Evolutionary conservation across 2,113 vertebrate species (phyloP).

Genomic region (Osmerus eperlanus): DNA sequence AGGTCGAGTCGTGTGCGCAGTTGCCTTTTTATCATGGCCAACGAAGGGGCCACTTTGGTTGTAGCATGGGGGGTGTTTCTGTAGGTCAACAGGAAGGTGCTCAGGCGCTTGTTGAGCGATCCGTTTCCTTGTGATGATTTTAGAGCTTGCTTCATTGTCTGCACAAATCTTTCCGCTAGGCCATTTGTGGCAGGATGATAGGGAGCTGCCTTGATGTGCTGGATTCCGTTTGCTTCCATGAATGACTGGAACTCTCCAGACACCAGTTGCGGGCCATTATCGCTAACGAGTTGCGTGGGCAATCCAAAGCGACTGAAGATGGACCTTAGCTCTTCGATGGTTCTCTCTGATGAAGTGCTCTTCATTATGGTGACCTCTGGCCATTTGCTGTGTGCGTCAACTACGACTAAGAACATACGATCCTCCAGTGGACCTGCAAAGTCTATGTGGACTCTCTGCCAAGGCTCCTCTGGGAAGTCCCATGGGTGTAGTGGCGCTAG

Average conservation of each 20-base stretch:
- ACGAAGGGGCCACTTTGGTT: too few species aligned
- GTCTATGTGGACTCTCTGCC: constrained; percentile 15
- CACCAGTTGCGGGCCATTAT: constrained; percentile 50
- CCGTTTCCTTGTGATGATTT: neutral
- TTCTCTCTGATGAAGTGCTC: too few species aligned
- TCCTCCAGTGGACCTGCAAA: constrained; percentile 18
- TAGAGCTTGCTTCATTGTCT: constrained; percentile 22
- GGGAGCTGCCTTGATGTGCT: too few species aligned
- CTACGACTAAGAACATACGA: neutral
- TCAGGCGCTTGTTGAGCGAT: neutral
- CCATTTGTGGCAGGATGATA: neutral
- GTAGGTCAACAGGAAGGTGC: too few species aligned
- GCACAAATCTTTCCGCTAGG: constrained; percentile 19
- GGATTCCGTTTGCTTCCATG: too few species aligned
- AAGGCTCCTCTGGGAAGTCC: constrained; percentile 13
- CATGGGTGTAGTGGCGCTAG: constrained; percentile 7
- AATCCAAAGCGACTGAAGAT: neutral
- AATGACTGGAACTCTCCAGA: too few species aligned
- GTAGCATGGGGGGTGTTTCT: too few species aligned
- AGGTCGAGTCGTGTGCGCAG: neutral
- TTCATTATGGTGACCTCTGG: constrained; percentile 8
- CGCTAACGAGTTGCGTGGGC: constrained; percentile 16
- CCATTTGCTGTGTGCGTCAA: constrained; percentile 12
- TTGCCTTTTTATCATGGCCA: neutral
- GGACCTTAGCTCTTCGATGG: too few species aligned